A percentile compares a stretch with the other conserved stretches of the same genome.
Conservation (phyloP, 1,140 invertebrate genomes). For the Eumaeus atala region DNA sequence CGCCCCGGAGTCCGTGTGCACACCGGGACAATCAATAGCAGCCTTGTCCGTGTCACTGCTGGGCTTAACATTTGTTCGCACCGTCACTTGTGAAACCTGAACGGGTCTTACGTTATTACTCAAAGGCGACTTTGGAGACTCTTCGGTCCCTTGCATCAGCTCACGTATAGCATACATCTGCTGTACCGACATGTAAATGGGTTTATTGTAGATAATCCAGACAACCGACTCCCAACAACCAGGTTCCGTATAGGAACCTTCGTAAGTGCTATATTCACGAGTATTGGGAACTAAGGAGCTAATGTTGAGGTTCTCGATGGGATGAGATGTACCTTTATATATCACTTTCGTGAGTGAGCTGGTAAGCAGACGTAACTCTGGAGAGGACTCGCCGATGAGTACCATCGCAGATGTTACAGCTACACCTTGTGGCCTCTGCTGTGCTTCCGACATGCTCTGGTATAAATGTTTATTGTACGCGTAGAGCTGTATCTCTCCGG, state of each 20-base stretch:
- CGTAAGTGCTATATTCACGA: not conserved
- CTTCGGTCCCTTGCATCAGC: not conserved
- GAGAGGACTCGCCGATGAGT: not conserved
- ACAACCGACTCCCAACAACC: conserved; percentile 1
- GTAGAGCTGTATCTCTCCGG: not conserved
- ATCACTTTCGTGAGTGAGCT: not conserved
- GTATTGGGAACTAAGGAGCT: not conserved
- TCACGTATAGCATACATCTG: not conserved
- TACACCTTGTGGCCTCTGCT: not conserved
- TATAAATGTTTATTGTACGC: conserved; percentile 2
- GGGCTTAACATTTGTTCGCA: not conserved
- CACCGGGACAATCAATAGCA: too few species aligned
- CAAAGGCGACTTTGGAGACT: not conserved
- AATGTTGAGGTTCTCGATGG: not conserved
- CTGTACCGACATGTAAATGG: not conserved
- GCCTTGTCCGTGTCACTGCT: not conserved
- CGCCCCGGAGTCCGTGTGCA: too few species aligned
- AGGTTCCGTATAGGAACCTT: not conserved
- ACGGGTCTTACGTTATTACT: not conserved
- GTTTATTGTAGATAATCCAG: conserved; percentile 4
- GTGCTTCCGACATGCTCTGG: not conserved
- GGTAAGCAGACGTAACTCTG: not conserved
- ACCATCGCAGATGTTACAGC: not conserved
- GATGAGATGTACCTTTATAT: not conserved
- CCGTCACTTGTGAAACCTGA: not conserved